Percentiles rank a stretch among this genome's conserved stretches.
These are phyloP conservation scores for Leiothrix lutea DNA, from an alignment of 2,113 vertebrate genomes.

Conservation along the genomic window DNA sequence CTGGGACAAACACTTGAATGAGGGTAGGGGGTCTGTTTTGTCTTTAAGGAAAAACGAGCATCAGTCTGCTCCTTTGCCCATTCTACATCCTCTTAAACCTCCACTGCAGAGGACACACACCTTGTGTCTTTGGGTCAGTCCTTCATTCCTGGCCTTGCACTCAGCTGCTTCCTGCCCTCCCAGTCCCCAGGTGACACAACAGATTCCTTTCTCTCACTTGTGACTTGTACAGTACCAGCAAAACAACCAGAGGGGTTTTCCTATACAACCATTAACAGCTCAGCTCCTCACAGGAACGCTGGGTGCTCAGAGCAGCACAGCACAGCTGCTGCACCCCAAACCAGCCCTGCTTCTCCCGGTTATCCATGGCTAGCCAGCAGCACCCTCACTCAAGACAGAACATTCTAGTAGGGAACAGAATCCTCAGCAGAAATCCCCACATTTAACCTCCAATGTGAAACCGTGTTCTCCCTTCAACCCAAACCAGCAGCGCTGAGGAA, in stretches of 20 bases:
- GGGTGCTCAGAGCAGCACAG: background rate
- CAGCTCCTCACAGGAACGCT: background rate
- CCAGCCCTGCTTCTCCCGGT: background rate
- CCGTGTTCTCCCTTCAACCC: background rate
- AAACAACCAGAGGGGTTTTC: background rate
- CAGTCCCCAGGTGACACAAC: fast-evolving
- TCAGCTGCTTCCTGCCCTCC: background rate
- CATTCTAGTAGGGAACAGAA: background rate
- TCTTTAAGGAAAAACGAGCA: background rate
- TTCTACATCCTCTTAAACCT: background rate
- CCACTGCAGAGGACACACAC: background rate
- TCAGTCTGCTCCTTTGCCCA: background rate
- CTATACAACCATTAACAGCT: background rate
- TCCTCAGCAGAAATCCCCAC: background rate
- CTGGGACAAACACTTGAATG: background rate
- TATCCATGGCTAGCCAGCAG: too few species aligned
- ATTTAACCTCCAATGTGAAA: fast-evolving
- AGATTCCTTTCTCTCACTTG: background rate
- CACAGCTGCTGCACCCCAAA: background rate
- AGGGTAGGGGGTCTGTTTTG: too few species aligned
- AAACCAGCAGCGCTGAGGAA: background rate
- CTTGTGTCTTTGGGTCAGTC: fast-evolving
- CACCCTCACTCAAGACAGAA: fast-evolving
- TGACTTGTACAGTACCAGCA: background rate
- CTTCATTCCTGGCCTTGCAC: background rate